Evolutionary conservation across 37 sponge, comb jelly and placozoan species (phyloP), one percentile per base, ranked within the genome.

Genomic region (Axinella damicornis): DNA sequence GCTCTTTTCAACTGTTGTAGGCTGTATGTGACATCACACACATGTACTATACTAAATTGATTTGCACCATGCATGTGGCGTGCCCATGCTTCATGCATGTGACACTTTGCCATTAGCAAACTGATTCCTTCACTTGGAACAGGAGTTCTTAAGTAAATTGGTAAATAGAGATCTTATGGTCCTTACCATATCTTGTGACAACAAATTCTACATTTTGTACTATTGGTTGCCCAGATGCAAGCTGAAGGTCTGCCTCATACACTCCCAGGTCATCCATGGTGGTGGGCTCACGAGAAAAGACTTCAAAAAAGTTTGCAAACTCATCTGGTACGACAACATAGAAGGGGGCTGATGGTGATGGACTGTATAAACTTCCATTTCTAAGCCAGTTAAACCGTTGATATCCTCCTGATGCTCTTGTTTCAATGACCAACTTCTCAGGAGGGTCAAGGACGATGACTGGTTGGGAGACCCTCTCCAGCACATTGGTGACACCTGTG

Each of bases 341-440:
- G 46, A 46, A 46, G 4, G 46, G 46, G 4, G 4, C 6, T 46
- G 6, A 4, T 46, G 4, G 46, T 46, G 46, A 12, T 46, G 9
- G 46, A 9, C 6, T 46, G 9, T 12, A 46, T 12, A 46, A 4
- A 46, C 9, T 33, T 19, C 39, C 58, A 81, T 70, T 81, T 27
- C 36, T 73, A 19, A 24, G 9, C 83, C 83, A 83, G n/a, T 20
- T 17, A 41, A 71, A 57, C 28, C 11, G 20, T 2, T 24, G 18
- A 32, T 83, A 83, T 62, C 64, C 53, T 83, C 83, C 83, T 32
- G 83, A 62, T 35, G 74, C 71, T 53, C 41, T 34, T 38, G 73
- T 53, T 20, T 83, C 83, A 39, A 83, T 38, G 25, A 83, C 83
- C 31, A 83, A 32, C 71, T 83, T 83, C 63, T 73, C 83, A 73